Base-by-base conservation (phyloP, 2,797 vertebrate species). In the Benthosema pterotum region DNA sequence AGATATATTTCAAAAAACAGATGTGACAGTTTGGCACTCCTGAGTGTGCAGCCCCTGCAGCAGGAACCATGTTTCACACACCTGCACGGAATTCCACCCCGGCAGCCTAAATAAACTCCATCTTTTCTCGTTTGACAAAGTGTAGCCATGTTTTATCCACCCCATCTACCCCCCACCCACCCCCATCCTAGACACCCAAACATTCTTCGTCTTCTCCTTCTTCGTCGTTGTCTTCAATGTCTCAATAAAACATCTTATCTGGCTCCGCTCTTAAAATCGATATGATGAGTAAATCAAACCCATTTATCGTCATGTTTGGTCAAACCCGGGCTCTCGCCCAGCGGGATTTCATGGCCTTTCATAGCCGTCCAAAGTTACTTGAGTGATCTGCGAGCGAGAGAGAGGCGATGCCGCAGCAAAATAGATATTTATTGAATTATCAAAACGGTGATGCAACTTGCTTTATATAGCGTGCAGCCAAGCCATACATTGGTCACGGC, bases 1-100 rank as follows among this genome's bases (percentile, higher is more conserved):
- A n/a, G 49, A 16, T 17, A 51, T 19, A 55, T 70, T 72, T 60
- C 63, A 63, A 46, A 57, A 77, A 67, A 58, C 53, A 72, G 71
- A 69, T 82, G 68, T 75, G 71, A 77, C 66, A 67, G 38, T 72
- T 71, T 67, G 79, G 63, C 56, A 17, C 16, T 58, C 17, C 16
- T 11, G 28, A 60, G 25, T 46, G 25, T 25, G 52, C 2, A 64
- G 18, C 52, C 15, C 67, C 62, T n/a, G 59, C 42, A 57, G 70
- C 42, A 19, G 56, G 47, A 48, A 60, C 75, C 64, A 69, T 73
- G 65, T 77, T 78, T 57, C 65, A 75, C 72, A 76, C 75, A 78
- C 78, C 74, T 72, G 74, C 62, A 68, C 25, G 48, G 57, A 62
- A 64, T 68, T 74, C 65, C 66, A 66, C 59, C 59, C 32, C 60